Conservation (phyloP, 1,140 invertebrate species). For the Pissodes strobi region DNA sequence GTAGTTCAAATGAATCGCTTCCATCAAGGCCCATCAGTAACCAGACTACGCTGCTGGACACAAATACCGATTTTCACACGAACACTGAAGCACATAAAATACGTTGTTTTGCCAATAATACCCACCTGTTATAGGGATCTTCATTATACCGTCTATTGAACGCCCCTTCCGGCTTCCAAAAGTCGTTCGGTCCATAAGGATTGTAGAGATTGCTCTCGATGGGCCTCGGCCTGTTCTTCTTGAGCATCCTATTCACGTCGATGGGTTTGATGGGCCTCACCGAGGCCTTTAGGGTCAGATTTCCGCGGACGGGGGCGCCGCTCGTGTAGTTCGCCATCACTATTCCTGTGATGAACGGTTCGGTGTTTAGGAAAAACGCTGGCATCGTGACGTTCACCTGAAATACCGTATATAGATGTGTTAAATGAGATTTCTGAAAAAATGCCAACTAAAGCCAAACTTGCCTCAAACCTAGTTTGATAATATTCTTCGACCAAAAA, state of each 20-base stretch:
- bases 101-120: too few relatives aligned
- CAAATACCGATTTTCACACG: too few relatives aligned
- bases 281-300: slow-evolving; percentile 81
- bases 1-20: too few relatives aligned
- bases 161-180: slow-evolving; percentile 17
- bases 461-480: slow-evolving; percentile 83
- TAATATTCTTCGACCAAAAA: slow-evolving; percentile 95
- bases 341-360: slow-evolving; percentile 78
- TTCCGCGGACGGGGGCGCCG: slow-evolving; percentile 80
- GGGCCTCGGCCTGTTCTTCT: slow-evolving; percentile 31
- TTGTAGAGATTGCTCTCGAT: slow-evolving; percentile 25
- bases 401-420: slow-evolving; percentile 37
- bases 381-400: slow-evolving; percentile 94
- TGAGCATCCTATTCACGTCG: slow-evolving; percentile 45
- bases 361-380: slow-evolving; percentile 87
- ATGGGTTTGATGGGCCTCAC: slow-evolving; percentile 69
- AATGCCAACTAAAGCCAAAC: slow-evolving; percentile 6
- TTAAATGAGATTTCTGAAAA: slow-evolving; percentile 1
- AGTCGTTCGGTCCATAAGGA: slow-evolving; percentile 22
- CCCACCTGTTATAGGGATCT: slow-evolving; percentile 18
- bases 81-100: too few relatives aligned
- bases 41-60: too few relatives aligned
- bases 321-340: slow-evolving; percentile 94
- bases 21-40: too few relatives aligned
- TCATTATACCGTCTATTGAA: slow-evolving; percentile 14